phyloP scores from a whole-genome alignment of 2,113 vertebrate species.

The Pangasianodon hypophthalmus region DNA sequence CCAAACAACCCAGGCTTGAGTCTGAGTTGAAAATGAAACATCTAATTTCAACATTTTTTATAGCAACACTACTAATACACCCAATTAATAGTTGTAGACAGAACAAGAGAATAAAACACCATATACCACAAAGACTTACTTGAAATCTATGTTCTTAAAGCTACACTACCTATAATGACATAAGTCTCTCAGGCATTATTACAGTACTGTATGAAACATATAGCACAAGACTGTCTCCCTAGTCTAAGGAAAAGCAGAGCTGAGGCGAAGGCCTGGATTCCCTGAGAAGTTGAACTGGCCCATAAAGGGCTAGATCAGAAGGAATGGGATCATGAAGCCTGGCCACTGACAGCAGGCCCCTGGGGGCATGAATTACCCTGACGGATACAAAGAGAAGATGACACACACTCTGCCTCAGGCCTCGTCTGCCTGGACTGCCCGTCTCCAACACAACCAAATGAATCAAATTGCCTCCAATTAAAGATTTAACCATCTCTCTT shows the following conservation, averaged over 20 bases:
- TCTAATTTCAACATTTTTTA: slow-evolving; percentile 7
- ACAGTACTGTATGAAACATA: neutral
- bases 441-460: slow-evolving; percentile 72
- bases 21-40: neutral
- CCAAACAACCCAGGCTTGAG: neutral
- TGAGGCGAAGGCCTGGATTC: slow-evolving; percentile 55
- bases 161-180: neutral
- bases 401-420: slow-evolving; percentile 68
- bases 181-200: neutral
- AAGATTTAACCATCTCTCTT: slow-evolving; percentile 70
- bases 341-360: slow-evolving; percentile 72
- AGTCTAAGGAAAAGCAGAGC: neutral
- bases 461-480: slow-evolving; percentile 77
- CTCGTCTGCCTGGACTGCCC: slow-evolving; percentile 66
- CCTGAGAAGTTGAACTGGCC: slow-evolving; percentile 68
- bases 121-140: neutral
- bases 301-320: slow-evolving; percentile 70
- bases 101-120: neutral
- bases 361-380: slow-evolving; percentile 71
- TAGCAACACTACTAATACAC: neutral
- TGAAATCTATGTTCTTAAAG: slow-evolving; percentile 54
- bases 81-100: neutral
- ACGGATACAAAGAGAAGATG: slow-evolving; percentile 74
- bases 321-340: slow-evolving; percentile 73
- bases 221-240: neutral